Evolutionary conservation across 2,797 vertebrate species (phyloP).

Genomic region (Alfaro cultratus): DNA sequence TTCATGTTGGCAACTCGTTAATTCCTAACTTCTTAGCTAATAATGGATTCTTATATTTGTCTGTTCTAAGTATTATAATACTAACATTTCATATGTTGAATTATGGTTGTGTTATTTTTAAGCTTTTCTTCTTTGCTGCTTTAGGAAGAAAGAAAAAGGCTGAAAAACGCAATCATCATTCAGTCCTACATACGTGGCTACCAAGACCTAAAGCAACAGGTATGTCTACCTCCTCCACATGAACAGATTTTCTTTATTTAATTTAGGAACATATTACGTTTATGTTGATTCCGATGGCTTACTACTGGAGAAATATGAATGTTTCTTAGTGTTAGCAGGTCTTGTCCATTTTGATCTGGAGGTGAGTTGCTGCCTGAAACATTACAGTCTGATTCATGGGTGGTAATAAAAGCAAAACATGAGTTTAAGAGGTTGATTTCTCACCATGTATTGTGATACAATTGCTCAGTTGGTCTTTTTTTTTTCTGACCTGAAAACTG

Average conservation of each 20-base stretch:
- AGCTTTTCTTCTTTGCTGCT: conserved; percentile 11
- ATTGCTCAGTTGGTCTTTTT: neutral
- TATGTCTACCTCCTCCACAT: conserved; percentile 54
- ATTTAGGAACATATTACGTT: neutral
- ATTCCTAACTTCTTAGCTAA: neutral
- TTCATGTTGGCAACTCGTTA: neutral
- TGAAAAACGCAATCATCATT: conserved; percentile 97
- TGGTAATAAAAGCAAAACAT: neutral
- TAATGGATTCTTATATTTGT: neutral
- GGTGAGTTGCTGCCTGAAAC: neutral
- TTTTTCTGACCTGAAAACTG: neutral
- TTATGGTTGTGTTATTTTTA: neutral
- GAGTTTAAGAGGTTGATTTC: neutral
- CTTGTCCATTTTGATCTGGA: neutral
- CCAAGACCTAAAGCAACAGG: conserved; percentile 94
- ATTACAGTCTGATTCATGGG: neutral
- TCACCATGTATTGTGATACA: neutral
- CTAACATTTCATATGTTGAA: neutral
- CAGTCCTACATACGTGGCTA: conserved; percentile 96
- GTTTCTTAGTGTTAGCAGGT: neutral
- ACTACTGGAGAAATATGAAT: neutral
- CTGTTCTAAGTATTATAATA: neutral
- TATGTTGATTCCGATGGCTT: neutral
- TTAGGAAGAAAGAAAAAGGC: conserved; percentile 94
- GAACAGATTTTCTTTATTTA: neutral